Percentiles rank a stretch among this genome's conserved stretches.
Conservation (phyloP, 2,888 invertebrate species). For the Bhutanitis thaidina region DNA sequence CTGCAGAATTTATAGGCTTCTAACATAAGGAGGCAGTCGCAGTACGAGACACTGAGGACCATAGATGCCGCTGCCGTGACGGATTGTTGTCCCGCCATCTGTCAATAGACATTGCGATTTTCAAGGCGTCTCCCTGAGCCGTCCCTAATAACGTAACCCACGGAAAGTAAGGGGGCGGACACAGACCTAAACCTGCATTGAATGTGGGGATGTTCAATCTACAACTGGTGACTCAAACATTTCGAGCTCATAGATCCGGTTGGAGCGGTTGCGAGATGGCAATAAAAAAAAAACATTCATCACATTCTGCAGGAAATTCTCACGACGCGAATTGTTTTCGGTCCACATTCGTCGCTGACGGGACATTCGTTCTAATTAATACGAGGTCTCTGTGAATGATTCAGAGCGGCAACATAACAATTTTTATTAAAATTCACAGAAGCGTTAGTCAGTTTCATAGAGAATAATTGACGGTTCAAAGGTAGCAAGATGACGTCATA, state of each 20-base stretch:
- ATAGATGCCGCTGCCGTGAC: too few relatives aligned
- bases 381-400: background rate
- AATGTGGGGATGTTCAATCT: too few relatives aligned
- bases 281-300: conserved; percentile 1
- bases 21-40: too few relatives aligned
- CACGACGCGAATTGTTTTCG: conserved; percentile 1
- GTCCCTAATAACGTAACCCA: too few relatives aligned
- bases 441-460: background rate
- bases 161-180: too few relatives aligned
- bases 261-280: background rate
- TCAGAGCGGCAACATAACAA: background rate
- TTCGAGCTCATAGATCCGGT: background rate
- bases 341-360: conserved; percentile 5
- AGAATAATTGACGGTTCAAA: background rate
- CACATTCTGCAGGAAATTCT: background rate
- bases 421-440: background rate
- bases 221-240: too few relatives aligned
- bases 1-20: too few relatives aligned
- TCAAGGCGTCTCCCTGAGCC: too few relatives aligned
- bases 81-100: too few relatives aligned
- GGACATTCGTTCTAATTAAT: conserved; percentile 15
- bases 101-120: too few relatives aligned
- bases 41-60: too few relatives aligned
- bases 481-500: background rate
- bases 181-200: too few relatives aligned